Base-by-base conservation (phyloP, 2,888 invertebrate genomes). In the Mimumesa dahlbomi region DNA sequence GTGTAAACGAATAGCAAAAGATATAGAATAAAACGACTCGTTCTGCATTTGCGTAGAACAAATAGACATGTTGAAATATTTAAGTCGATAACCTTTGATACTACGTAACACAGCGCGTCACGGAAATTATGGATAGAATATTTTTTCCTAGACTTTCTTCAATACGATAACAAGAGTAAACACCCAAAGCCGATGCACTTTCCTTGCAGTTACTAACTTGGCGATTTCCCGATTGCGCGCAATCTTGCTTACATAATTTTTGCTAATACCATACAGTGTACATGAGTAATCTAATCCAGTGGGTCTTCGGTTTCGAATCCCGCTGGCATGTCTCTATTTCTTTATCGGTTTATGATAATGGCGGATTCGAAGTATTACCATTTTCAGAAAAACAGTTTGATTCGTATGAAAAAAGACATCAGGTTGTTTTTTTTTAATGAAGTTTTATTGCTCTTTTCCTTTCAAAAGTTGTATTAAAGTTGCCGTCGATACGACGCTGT, bases 391-490 rank as follows among this genome's bases (percentile, higher is more conserved):
- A n/a, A n/a, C n/a, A n/a, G n/a, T n/a, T n/a, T n/a, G n/a, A n/a
- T 13, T 36, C 36, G 7, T 29, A 29, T 29, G 1, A 29, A 9
- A 6, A 29, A 29, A 7, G 2, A 43, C n/a, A 19, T 43, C 6
- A 43, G 5, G 18, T 4, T 1, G 43, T 11, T 4, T 4, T 16
- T 5, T n/a, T 19, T 7, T n/a, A 13, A n/a, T 25, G n/a, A 22
- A 11, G n/a, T 6, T 25, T 25, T 13, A 13, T 29, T 21, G 13
- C 42, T 40, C 6, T 18, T 43, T 57, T 53, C 42, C 64, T 74
- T 57, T 48, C 65, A 70, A 73, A 70, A 59, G 14, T 52, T 40
- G 57, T 85, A 82, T 75, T 82, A 77, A 82, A 83, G 72, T 70
- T 52, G 58, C 70, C 67, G 45, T 21, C 21, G 48, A 42, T 65